Conservation (phyloP, 2,797 vertebrate genomes). For the Mycteria americana region DNA sequence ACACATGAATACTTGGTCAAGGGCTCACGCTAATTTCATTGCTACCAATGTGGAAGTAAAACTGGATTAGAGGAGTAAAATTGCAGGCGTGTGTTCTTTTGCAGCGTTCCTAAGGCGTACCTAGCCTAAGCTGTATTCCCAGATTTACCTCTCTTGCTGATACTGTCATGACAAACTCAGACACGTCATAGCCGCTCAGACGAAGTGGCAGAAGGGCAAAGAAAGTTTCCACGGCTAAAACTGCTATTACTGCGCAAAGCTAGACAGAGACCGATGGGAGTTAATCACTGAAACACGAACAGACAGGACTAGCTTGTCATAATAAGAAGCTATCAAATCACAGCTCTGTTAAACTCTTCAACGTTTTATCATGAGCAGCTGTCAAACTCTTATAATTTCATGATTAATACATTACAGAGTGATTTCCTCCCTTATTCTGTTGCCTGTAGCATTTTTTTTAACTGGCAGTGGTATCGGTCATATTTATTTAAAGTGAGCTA, state of each 20-base stretch:
- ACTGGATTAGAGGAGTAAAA: neutral
- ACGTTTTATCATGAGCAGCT: conserved; percentile 60
- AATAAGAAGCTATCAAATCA: conserved; percentile 68
- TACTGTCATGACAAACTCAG: neutral
- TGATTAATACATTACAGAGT: conserved; percentile 71
- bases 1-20: neutral
- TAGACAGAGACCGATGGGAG: conserved; percentile 57
- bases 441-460: conserved; percentile 43
- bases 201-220: conserved; percentile 40
- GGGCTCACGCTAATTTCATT: neutral
- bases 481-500: conserved; percentile 44
- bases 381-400: conserved; percentile 63
- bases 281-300: conserved; percentile 69
- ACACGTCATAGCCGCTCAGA: neutral
- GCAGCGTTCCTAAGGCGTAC: neutral
- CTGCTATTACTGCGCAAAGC: neutral
- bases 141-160: neutral
- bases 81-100: neutral
- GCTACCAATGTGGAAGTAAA: neutral
- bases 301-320: conserved; percentile 62
- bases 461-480: conserved; percentile 17
- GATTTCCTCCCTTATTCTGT: conserved; percentile 68
- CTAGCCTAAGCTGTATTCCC: neutral
- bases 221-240: conserved; percentile 47
- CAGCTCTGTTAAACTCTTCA: conserved; percentile 40